phyloP scores from a whole-genome alignment of 2,888 invertebrate species.

The Drosophila mimetica region DNA sequence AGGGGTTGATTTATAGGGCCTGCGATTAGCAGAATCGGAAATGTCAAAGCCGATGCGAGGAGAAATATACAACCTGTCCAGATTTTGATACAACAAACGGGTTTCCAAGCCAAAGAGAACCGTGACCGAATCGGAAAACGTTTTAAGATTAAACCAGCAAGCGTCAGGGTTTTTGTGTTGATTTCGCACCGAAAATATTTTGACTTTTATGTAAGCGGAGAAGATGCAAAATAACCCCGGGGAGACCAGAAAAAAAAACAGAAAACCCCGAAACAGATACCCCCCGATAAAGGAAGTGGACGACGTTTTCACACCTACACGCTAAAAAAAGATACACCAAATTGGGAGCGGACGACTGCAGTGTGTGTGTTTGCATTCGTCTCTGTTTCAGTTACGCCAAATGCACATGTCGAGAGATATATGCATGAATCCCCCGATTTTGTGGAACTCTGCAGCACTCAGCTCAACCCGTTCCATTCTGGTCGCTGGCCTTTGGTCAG shows the following conservation, averaged over 20 bases:
- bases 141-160: constrained; percentile 43
- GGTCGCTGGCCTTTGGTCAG: constrained; percentile 65
- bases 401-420: constrained; percentile 40
- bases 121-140: constrained; percentile 51
- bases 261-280: constrained; percentile 31
- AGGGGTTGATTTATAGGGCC: constrained; percentile 60
- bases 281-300: constrained; percentile 74
- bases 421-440: constrained; percentile 26
- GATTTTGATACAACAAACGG: constrained; percentile 61
- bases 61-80: constrained; percentile 74
- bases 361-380: constrained; percentile 51
- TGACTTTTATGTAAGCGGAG: constrained; percentile 44
- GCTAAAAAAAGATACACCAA: constrained; percentile 70
- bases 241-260: constrained; percentile 14
- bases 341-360: constrained; percentile 43
- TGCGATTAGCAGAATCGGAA: constrained; percentile 74
- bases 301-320: constrained; percentile 81
- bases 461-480: constrained; percentile 44
- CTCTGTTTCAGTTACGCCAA: constrained; percentile 31
- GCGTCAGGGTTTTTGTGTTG: constrained; percentile 9
- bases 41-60: constrained; percentile 49
- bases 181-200: constrained; percentile 42
- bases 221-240: constrained; percentile 41
- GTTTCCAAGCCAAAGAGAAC: constrained; percentile 27
- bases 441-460: constrained; percentile 26